Conservation (phyloP, 2,113 vertebrate species). For the Equus quagga region DNA sequence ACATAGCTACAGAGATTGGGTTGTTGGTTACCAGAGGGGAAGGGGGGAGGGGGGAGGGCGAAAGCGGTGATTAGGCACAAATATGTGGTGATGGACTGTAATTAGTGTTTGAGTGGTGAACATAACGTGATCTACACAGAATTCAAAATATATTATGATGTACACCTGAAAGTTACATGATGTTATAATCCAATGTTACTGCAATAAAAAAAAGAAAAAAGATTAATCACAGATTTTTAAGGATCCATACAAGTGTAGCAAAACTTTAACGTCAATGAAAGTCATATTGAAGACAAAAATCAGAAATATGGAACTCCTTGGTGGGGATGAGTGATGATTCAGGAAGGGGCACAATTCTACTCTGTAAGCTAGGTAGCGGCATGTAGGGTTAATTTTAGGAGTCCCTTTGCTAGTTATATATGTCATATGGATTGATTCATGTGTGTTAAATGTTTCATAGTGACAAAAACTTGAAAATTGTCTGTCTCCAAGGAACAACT, state of each 20-base stretch:
- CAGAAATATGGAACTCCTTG: not conserved
- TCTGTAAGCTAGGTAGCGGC: not conserved
- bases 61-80: too few relatives aligned
- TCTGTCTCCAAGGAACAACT: not conserved
- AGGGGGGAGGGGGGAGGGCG: too few relatives aligned
- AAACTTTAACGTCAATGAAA: not conserved
- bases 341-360: not conserved
- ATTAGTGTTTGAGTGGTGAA: too few relatives aligned
- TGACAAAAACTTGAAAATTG: not conserved
- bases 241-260: not conserved
- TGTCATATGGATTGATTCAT: not conserved
- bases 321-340: not conserved
- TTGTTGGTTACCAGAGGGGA: too few relatives aligned
- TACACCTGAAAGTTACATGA: too few relatives aligned
- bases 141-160: too few relatives aligned
- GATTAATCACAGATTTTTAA: not conserved
- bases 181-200: too few relatives aligned
- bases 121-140: too few relatives aligned
- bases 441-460: not conserved
- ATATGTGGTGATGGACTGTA: too few relatives aligned
- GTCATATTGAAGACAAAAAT: not conserved
- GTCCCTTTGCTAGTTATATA: not conserved
- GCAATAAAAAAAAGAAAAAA: not conserved
- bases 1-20: too few relatives aligned
- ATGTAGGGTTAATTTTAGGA: not conserved